Evolutionary conservation across 2,797 vertebrate species (phyloP).

Genomic region (Acrossocheilus fasciatus): DNA sequence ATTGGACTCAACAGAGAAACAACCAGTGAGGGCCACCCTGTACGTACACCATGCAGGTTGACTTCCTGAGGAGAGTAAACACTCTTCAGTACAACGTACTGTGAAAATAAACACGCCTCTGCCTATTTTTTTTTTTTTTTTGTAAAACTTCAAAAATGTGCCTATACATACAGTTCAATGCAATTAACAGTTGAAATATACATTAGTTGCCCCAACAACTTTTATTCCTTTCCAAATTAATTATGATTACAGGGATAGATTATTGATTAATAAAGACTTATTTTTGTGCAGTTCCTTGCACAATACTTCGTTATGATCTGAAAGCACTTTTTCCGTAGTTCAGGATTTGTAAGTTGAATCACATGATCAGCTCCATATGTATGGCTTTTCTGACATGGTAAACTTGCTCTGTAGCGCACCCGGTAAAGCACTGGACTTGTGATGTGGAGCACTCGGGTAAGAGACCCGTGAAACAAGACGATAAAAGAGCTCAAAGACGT

Average conservation of each 20-base stretch:
- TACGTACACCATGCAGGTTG: neutral
- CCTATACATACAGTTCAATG: neutral
- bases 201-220: neutral
- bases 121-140: neutral
- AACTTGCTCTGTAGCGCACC: neutral
- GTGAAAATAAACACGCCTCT: neutral
- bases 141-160: neutral
- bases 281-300: neutral
- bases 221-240: neutral
- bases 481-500: neutral
- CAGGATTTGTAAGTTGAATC: neutral
- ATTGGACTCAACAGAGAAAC: conserved; percentile 7
- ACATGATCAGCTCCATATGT: neutral
- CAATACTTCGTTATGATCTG: neutral
- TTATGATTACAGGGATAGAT: neutral
- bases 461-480: neutral
- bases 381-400: neutral
- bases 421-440: neutral
- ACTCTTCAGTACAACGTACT: neutral
- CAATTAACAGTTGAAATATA: neutral
- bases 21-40: neutral
- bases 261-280: neutral
- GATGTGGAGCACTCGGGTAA: neutral
- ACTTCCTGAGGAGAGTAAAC: neutral
- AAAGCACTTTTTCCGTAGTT: neutral